Base-by-base conservation (phyloP, 2,797 vertebrate species). In the Oryzias dopingdopingensis region DNA sequence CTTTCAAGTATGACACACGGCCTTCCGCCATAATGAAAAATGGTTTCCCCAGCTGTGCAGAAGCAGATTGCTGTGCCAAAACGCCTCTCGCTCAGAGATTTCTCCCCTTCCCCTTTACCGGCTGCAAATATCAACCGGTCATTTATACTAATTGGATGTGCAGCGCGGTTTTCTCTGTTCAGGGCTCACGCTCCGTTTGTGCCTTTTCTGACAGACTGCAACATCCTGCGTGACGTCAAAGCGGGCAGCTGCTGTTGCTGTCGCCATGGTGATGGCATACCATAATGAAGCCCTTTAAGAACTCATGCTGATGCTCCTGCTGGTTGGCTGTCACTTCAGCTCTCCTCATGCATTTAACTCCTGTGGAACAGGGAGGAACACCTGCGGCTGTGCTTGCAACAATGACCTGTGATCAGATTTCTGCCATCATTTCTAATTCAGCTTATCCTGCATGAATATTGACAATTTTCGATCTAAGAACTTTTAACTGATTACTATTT, bases 231-330 rank as follows among this genome's bases (percentile, higher is more conserved):
- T 77, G 70, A 80, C 48, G 60, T 76, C 81, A 76, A 63, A 72
- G 20, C 56, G 56, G 55, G 67, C 70, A 65, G 74, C 70, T 53
- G 62, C 52, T 56, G 67, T 59, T 26, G 67, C 62, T n/a, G 72
- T 80, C 78, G 62, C 72, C 60, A 8, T 63, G 75, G 77, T 0
- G n/a, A 78, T 55, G 54, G 62, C 67, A 72, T 64, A 67, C 68
- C 75, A 70, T 72, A 76, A 74, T 59, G 70, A 80, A 62, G 56
- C 65, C 59, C 67, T 56, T 57, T 2, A 46, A 52, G 70, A 60
- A 62, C 67, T 23, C 74, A 68, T 37, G 14, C n/a, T 52, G 45
- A 58, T 44, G 56, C 40, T 44, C 54, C 48, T 7, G 61, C 45
- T 59, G 65, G 65, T 54, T 49, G 54, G 45, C 54, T 29, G 57